Evolutionary conservation across 2,797 vertebrate genomes (phyloP).

Genomic region (Phylloscopus collybita): DNA sequence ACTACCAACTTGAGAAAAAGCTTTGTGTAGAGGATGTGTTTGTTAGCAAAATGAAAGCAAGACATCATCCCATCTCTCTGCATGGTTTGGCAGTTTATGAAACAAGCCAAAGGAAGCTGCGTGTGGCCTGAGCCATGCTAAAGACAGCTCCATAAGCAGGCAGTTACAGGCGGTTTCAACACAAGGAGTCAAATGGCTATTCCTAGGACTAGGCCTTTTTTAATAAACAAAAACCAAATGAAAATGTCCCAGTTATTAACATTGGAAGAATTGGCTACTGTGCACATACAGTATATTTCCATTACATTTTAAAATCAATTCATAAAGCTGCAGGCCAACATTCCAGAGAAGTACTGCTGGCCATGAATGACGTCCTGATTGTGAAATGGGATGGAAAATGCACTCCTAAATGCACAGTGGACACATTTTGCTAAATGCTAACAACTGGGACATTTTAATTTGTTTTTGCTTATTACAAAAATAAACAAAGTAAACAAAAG

Average conservation of each 20-base stretch:
- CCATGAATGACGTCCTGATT: slow-evolving; percentile 57
- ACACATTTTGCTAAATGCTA: slow-evolving; percentile 57
- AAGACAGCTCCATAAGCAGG: slow-evolving; percentile 21
- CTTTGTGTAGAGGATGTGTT: background rate
- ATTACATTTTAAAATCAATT: slow-evolving; percentile 62
- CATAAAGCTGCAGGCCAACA: slow-evolving; percentile 67
- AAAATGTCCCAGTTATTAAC: slow-evolving; percentile 51
- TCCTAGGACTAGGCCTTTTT: slow-evolving; percentile 42
- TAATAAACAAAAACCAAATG: slow-evolving; percentile 60
- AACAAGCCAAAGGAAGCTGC: slow-evolving; percentile 27
- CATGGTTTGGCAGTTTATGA: slow-evolving; percentile 38
- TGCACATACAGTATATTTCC: slow-evolving; percentile 58
- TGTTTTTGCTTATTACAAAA: slow-evolving; percentile 72
- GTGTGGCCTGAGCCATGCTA: slow-evolving; percentile 35
- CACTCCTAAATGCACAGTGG: slow-evolving; percentile 48
- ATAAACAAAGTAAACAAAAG: slow-evolving; percentile 69
- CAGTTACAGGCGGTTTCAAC: background rate
- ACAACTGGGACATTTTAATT: slow-evolving; percentile 57
- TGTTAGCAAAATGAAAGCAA: slow-evolving; percentile 46
- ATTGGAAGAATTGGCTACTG: slow-evolving; percentile 67
- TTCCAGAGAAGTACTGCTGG: slow-evolving; percentile 36
- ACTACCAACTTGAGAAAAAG: slow-evolving; percentile 30
- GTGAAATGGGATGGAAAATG: slow-evolving; percentile 61
- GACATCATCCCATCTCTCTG: background rate
- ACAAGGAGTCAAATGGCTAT: slow-evolving; percentile 44